Base-by-base conservation (phyloP, 2,888 invertebrate species). In the Molorchus minor region DNA sequence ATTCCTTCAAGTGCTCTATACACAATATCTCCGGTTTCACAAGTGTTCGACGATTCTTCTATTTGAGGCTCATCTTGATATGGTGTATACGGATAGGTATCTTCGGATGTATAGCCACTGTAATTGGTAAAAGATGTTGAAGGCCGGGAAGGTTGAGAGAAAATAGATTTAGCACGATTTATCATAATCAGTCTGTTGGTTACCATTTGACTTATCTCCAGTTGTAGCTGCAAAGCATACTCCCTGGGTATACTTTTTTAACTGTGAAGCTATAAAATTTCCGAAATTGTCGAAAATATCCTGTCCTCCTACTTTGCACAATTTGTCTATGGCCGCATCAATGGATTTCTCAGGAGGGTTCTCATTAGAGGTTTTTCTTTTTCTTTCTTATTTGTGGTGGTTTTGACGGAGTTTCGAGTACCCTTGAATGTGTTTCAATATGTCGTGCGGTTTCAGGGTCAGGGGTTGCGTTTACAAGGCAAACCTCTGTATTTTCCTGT, bases 261-360 rank as follows among this genome's bases (percentile, higher is more conserved):
- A 44, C 20, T 44, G 44, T 3, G 44, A 44, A 25, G 21, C 44
- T 44, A 44, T 21, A 4, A 44, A 15, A 44, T n/a, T 44, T 44
- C 25, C 44, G 13, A 44, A 44, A 15, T 44, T 44, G 13, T 44
- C 44, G 13, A 44, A 44, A 12, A 44, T 29, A 25, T 44, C 44
- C 20, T n/a, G 44, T 4, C 20, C 43, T 38, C 13, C 38, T 38
- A 38, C 15, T 38, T 7, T 13, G 15, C 38, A 38, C 15, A 38
- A 38, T 38, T 38, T 38, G 13, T 38, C 15, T 40, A 40, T 17
- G 15, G 15, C 40, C 13, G 7, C 40, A 40, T 40, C 40, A 15
- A 40, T 38, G 13, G 16, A 12, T 38, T 38, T 38, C 38, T 38
- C 38, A 38, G 38, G 15, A 38, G 38, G 1, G 38, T 12, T 38